Percentiles rank a stretch among this genome's conserved stretches.
phyloP scores from a whole-genome alignment of 2,888 invertebrate species.

The Apoderus coryli region DNA sequence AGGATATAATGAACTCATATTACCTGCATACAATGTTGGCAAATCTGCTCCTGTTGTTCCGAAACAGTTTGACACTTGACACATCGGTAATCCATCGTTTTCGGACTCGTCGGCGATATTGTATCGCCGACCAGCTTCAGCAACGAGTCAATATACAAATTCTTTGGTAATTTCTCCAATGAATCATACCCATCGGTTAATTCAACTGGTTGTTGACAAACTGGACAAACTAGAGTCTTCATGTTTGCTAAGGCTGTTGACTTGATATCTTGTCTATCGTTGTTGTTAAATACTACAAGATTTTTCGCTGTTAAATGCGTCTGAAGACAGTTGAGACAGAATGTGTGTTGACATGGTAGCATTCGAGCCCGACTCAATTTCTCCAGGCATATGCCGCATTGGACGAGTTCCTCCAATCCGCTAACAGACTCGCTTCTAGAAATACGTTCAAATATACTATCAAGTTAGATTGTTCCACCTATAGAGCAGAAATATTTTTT shows the following conservation, averaged over 20 bases:
- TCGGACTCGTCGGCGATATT: conserved; percentile 14
- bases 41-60: conserved; percentile 27
- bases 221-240: conserved; percentile 35
- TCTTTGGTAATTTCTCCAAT: conserved; percentile 45
- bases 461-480: no score
- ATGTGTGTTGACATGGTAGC: conserved; percentile 53
- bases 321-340: conserved; percentile 44
- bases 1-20: no score
- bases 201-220: conserved; percentile 37
- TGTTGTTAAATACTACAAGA: conserved; percentile 9
- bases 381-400: conserved; percentile 45
- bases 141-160: conserved; percentile 50
- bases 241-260: conserved; percentile 11
- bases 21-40: conserved; percentile 48
- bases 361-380: conserved; percentile 46
- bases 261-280: conserved; percentile 8
- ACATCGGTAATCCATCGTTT: conserved; percentile 23
- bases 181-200: conserved; percentile 37
- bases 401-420: conserved; percentile 43
- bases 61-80: conserved; percentile 29
- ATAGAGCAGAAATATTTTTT: no score
- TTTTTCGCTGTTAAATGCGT: conserved; percentile 28
- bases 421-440: conserved; percentile 26
- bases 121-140: conserved; percentile 35
- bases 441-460: no score